Conservation (phyloP, 2,113 vertebrate species). For the Pagrus major region DNA sequence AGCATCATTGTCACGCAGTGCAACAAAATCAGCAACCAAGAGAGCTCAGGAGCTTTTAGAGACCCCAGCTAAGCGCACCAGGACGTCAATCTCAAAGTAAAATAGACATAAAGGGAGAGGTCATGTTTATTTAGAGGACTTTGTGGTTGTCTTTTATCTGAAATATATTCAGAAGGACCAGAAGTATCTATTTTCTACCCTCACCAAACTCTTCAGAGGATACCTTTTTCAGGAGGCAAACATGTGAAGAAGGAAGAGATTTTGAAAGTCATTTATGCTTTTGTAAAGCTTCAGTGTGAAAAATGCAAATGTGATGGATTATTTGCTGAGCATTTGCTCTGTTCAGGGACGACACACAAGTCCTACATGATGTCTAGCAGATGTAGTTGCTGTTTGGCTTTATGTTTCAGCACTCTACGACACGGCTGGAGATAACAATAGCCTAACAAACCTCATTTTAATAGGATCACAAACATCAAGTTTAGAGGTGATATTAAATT, state of each 20-base stretch:
- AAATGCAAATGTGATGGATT: slow-evolving; percentile 47
- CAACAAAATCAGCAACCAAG: slow-evolving; percentile 65
- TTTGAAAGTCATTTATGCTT: slow-evolving; percentile 46
- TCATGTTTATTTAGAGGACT: slow-evolving; percentile 23
- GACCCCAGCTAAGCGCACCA: slow-evolving; percentile 81
- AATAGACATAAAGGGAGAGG: slow-evolving; percentile 20
- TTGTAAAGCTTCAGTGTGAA: slow-evolving; percentile 58
- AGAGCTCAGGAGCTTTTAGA: slow-evolving; percentile 68
- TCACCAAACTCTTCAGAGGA: slow-evolving; percentile 34
- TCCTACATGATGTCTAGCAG: slow-evolving; percentile 41
- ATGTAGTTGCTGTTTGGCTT: slow-evolving; percentile 55
- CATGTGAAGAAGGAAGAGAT: slow-evolving; percentile 32
- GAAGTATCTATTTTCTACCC: slow-evolving; percentile 50
- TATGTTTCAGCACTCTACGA: slow-evolving; percentile 37
- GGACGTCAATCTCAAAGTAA: slow-evolving; percentile 78
- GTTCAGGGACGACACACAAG: slow-evolving; percentile 41
- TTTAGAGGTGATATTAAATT: slow-evolving; percentile 8
- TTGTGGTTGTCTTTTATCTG: slow-evolving; percentile 26
- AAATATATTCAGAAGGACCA: slow-evolving; percentile 58
- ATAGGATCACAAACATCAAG: slow-evolving; percentile 13
- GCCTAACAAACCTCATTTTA: slow-evolving; percentile 44
- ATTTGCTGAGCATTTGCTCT: slow-evolving; percentile 33
- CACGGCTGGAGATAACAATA: slow-evolving; percentile 61
- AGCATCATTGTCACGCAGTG: slow-evolving; percentile 42
- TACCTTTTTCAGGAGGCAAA: slow-evolving; percentile 34